A percentile compares a stretch with the other conserved stretches of the same genome.
phyloP scores from a whole-genome alignment of 2,888 invertebrate genomes.

The Torymus aiolomorphi region DNA sequence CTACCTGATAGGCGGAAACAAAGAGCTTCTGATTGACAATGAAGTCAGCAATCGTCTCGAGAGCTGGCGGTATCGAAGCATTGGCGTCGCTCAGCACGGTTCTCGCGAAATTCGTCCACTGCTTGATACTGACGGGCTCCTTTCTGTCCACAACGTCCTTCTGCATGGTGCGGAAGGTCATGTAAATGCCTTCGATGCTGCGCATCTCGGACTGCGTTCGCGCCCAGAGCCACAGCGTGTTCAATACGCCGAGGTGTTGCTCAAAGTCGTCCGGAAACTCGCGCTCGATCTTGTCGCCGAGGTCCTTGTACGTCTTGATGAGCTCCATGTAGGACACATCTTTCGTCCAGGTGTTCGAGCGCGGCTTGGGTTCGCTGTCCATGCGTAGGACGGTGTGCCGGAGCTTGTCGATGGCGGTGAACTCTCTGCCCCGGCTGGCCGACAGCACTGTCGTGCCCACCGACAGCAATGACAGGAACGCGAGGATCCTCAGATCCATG shows the following conservation, averaged over 20 bases:
- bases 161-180: slow-evolving; percentile 81
- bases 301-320: slow-evolving; percentile 78
- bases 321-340: slow-evolving; percentile 77
- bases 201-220: slow-evolving; percentile 80
- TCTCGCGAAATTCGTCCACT: slow-evolving; percentile 82
- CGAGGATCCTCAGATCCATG: slow-evolving; percentile 48
- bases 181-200: slow-evolving; percentile 82
- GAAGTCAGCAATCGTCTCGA: slow-evolving; percentile 79
- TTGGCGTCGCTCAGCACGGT: slow-evolving; percentile 81
- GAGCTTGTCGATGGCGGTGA: slow-evolving; percentile 78
- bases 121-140: slow-evolving; percentile 74
- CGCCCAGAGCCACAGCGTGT: slow-evolving; percentile 81
- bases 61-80: slow-evolving; percentile 78
- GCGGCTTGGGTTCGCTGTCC: slow-evolving; percentile 77
- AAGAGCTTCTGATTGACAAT: slow-evolving; percentile 82
- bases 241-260: slow-evolving; percentile 64
- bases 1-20: slow-evolving; percentile 82
- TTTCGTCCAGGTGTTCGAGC: slow-evolving; percentile 73
- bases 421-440: slow-evolving; percentile 56
- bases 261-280: slow-evolving; percentile 61
- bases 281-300: slow-evolving; percentile 78
- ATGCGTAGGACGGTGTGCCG: slow-evolving; percentile 79
- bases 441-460: slow-evolving; percentile 42
- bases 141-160: slow-evolving; percentile 69
- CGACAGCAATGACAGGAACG: slow-evolving; percentile 54